A percentile compares a stretch with the other conserved stretches of the same genome.
Conservation (phyloP, 2,888 invertebrate genomes). For the Drosophila picticornis region DNA sequence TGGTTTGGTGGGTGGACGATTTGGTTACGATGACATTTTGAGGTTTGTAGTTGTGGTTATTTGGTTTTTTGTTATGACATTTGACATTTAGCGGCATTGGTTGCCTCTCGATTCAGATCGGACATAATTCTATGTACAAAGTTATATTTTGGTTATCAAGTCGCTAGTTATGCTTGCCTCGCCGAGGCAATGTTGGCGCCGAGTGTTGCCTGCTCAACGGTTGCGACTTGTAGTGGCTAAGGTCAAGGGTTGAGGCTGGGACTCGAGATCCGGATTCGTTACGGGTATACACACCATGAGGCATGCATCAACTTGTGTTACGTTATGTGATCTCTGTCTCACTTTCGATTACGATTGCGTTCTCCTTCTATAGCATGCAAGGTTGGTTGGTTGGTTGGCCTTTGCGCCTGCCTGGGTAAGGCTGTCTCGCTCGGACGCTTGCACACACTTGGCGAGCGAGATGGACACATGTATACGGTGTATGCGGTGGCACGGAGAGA, state of each 20-base stretch:
- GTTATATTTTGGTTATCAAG: neutral
- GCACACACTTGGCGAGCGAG: slow-evolving; percentile 44
- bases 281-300: slow-evolving; percentile 31
- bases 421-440: slow-evolving; percentile 23
- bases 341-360: slow-evolving; percentile 11
- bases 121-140: neutral
- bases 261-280: slow-evolving; percentile 25
- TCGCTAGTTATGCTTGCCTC: slow-evolving; percentile 16
- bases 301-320: slow-evolving; percentile 12
- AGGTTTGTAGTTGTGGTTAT: neutral
- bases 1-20: neutral
- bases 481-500: slow-evolving; percentile 27
- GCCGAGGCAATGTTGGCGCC: neutral
- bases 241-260: slow-evolving; percentile 2
- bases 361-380: slow-evolving; percentile 10
- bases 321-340: slow-evolving; percentile 1
- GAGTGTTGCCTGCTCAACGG: neutral
- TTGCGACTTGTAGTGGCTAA: neutral
- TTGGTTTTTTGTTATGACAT: neutral
- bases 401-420: slow-evolving; percentile 26
- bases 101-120: slow-evolving; percentile 10
- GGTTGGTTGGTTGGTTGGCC: slow-evolving; percentile 10
- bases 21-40: slow-evolving; percentile 40
- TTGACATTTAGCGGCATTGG: slow-evolving; percentile 25
- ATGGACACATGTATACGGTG: slow-evolving; percentile 19